These are phyloP conservation scores for Cyrtodaria siliqua DNA, from an alignment of 2,888 invertebrate species.

Conservation along the genomic window DNA sequence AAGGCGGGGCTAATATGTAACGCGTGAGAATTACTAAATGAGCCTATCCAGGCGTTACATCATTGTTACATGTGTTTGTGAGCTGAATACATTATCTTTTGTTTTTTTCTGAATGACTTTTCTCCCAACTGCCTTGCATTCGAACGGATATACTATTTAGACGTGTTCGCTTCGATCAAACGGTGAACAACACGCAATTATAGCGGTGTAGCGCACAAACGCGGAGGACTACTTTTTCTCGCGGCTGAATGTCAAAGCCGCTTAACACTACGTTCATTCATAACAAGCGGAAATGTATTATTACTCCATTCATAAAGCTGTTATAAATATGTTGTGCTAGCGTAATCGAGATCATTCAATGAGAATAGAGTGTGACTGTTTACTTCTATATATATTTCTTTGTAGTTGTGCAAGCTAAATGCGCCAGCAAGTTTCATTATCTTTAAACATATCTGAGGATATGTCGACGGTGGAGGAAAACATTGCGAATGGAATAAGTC, in stretches of 20 bases:
- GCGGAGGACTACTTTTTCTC: conserved; percentile 45
- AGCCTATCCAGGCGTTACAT: no score
- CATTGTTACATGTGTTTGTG: no score
- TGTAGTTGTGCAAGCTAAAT: conserved; percentile 21
- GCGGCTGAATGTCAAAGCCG: conserved; percentile 34
- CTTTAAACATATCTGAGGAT: conserved; percentile 44
- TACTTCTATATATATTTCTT: neutral
- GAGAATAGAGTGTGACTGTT: no score
- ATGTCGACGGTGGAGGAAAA: conserved; percentile 54
- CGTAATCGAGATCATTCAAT: conserved; percentile 12
- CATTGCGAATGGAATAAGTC: conserved; percentile 41
- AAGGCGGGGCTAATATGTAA: conserved; percentile 1
- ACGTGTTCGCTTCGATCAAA: no score
- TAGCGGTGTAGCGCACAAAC: no score
- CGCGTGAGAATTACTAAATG: no score
- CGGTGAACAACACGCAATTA: no score
- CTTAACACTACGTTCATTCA: conserved; percentile 44
- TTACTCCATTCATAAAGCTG: conserved; percentile 61
- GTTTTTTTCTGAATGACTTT: no score
- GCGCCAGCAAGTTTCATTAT: conserved; percentile 38
- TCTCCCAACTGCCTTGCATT: no score
- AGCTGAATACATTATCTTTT: no score
- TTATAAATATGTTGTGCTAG: conserved; percentile 22
- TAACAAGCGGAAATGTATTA: conserved; percentile 54
- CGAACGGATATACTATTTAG: no score